A percentile compares a stretch with the other conserved stretches of the same genome.
phyloP scores from a whole-genome alignment of 1,140 invertebrate species.

The Dryas iulia region DNA sequence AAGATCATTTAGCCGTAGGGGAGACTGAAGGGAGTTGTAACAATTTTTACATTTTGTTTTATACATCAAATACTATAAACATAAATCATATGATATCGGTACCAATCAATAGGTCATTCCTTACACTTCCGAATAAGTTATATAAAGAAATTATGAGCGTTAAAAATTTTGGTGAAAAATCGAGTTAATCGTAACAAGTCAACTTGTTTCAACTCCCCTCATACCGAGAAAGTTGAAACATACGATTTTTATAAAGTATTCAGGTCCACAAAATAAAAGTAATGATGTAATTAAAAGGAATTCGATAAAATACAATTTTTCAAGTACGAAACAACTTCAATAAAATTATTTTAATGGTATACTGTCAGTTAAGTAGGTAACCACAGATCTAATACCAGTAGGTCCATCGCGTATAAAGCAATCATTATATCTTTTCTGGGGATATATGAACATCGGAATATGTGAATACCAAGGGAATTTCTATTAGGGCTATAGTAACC shows the following conservation, averaged over 20 bases:
- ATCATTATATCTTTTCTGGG: no score
- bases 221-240: constrained; percentile 12
- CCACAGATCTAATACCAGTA: constrained; percentile 11
- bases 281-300: constrained; percentile 18
- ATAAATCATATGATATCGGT: background rate
- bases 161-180: constrained; percentile 21
- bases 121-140: constrained; percentile 16
- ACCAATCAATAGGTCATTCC: constrained; percentile 13
- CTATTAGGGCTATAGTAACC: no score
- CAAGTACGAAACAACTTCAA: constrained; percentile 8
- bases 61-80: background rate
- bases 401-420: no score
- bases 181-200: constrained; percentile 16
- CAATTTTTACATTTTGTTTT: constrained; percentile 2
- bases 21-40: background rate
- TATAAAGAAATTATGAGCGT: constrained; percentile 8
- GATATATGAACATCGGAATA: no score
- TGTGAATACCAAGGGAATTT: no score
- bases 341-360: constrained; percentile 19
- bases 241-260: constrained; percentile 18
- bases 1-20: background rate
- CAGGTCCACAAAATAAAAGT: constrained; percentile 22
- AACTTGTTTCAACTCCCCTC: constrained; percentile 16
- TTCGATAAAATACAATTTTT: constrained; percentile 23
- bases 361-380: constrained; percentile 22